Conservation (phyloP, 1,140 invertebrate genomes). For the Laodelphax striatellus region DNA sequence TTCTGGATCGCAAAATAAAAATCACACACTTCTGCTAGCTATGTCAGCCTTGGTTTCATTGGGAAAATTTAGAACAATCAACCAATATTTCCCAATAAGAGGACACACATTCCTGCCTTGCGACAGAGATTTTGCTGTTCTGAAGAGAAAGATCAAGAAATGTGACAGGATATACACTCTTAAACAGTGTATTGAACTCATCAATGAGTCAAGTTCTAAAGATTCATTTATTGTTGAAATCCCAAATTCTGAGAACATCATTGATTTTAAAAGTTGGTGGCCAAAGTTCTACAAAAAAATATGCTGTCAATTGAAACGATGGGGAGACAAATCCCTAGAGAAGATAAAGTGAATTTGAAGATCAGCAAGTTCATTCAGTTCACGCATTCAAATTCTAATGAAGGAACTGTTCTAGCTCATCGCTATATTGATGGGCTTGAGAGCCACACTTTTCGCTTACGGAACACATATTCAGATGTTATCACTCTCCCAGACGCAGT, state of each 20-base stretch:
- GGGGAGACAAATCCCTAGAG: background rate
- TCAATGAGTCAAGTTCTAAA: background rate
- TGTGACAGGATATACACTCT: slow-evolving; percentile 1
- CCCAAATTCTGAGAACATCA: background rate
- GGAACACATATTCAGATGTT: background rate
- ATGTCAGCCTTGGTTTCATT: slow-evolving; percentile 11
- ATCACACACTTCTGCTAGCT: slow-evolving; percentile 12
- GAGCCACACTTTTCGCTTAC: background rate
- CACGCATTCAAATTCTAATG: background rate
- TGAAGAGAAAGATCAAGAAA: slow-evolving; percentile 15
- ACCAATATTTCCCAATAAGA: slow-evolving; percentile 20
- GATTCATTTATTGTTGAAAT: background rate
- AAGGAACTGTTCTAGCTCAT: background rate
- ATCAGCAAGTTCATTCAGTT: background rate
- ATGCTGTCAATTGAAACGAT: background rate
- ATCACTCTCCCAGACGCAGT: background rate
- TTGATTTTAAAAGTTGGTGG: background rate
- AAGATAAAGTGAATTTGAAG: background rate
- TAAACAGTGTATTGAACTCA: background rate
- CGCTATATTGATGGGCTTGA: background rate
- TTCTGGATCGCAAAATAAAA: slow-evolving; percentile 19
- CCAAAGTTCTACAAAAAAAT: background rate
- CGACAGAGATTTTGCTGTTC: slow-evolving; percentile 23
- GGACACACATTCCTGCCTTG: slow-evolving; percentile 25
- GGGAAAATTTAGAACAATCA: slow-evolving; percentile 17